These are phyloP conservation scores for Hyphantria cunea DNA, from an alignment of 1,140 invertebrate species.

Conservation along the genomic window DNA sequence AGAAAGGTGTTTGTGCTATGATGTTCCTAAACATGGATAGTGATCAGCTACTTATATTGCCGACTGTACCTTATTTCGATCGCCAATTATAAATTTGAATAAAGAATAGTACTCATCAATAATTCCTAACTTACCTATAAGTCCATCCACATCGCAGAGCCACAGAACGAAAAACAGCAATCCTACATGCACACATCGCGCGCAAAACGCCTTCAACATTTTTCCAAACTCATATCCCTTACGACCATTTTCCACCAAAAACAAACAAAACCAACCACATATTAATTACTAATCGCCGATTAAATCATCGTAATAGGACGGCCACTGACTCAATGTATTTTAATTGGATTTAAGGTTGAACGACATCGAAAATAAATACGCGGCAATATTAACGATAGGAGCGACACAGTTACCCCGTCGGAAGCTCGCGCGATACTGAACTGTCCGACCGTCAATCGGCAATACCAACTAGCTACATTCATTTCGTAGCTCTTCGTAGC, in stretches of 20 bases:
- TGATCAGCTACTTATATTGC: no score
- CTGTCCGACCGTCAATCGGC: background rate
- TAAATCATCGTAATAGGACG: conserved; percentile 55
- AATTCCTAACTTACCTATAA: conserved; percentile 56
- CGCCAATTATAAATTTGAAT: no score
- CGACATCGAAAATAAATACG: conserved; percentile 60
- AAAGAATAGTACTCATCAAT: no score
- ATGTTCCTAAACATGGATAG: no score
- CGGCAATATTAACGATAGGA: conserved; percentile 28
- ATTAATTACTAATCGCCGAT: conserved; percentile 48
- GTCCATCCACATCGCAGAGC: conserved; percentile 51
- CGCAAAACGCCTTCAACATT: conserved; percentile 66
- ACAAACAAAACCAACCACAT: conserved; percentile 34
- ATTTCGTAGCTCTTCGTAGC: conserved; percentile 39
- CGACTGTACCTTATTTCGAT: no score
- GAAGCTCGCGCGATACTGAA: conserved; percentile 59
- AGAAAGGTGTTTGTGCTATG: no score
- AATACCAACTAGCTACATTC: conserved; percentile 1
- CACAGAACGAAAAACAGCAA: conserved; percentile 56
- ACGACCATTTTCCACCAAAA: conserved; percentile 60
- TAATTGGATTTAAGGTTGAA: conserved; percentile 69
- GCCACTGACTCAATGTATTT: conserved; percentile 53
- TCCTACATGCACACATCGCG: conserved; percentile 60
- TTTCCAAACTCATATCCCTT: conserved; percentile 71
- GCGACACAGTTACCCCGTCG: conserved; percentile 38